Evolutionary conservation across 2,113 vertebrate species (phyloP).

Genomic region (Ia io): DNA sequence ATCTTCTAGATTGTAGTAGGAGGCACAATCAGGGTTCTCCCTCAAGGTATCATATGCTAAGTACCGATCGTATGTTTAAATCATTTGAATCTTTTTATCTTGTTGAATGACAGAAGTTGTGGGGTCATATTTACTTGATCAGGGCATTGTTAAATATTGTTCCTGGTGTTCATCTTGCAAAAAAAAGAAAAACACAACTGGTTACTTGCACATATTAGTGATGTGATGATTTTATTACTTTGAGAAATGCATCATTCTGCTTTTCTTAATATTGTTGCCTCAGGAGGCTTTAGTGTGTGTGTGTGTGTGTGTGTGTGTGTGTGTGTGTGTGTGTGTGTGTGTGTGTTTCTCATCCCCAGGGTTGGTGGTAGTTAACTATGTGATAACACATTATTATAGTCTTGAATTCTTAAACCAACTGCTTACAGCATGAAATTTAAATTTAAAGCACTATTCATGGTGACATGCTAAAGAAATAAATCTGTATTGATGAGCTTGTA

Average conservation of each 20-base stretch:
- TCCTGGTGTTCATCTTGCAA: neutral
- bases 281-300: neutral
- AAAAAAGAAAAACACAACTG: neutral
- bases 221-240: constrained; percentile 21
- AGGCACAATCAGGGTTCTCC: neutral
- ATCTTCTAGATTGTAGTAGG: neutral
- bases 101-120: neutral
- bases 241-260: neutral
- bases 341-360: neutral
- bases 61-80: neutral
- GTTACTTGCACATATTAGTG: neutral
- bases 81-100: neutral
- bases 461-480: constrained; percentile 30
- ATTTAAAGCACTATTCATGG: neutral
- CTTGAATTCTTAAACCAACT: constrained; percentile 5
- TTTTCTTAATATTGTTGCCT: neutral
- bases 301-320: too few species aligned
- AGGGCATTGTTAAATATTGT: neutral
- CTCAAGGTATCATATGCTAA: neutral
- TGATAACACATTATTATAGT: neutral
- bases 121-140: neutral
- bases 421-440: neutral
- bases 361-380: neutral
- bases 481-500: neutral
- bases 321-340: too few species aligned